Conservation (phyloP, 2,797 vertebrate genomes). For the Podarcis siculus region DNA sequence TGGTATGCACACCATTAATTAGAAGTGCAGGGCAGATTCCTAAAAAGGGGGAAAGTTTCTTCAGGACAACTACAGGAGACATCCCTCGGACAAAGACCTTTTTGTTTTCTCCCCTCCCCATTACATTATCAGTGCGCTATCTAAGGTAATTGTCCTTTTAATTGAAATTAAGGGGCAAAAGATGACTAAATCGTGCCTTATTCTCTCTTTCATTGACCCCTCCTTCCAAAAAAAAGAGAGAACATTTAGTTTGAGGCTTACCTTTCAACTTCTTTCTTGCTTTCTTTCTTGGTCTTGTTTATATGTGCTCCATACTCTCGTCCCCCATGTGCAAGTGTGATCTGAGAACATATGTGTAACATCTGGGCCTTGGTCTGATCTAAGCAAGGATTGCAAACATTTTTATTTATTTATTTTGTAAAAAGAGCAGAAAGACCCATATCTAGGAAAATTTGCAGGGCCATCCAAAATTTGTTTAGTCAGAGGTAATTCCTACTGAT, state of each 20-base stretch:
- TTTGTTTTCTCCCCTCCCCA: slow-evolving; percentile 92
- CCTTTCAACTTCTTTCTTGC: slow-evolving; percentile 82
- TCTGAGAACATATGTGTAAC: slow-evolving; percentile 76
- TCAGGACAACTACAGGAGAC: slow-evolving; percentile 97
- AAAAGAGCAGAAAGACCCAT: neutral
- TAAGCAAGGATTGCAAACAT: neutral
- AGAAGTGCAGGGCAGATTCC: slow-evolving; percentile 99
- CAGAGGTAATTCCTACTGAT: no score
- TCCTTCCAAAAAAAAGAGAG: slow-evolving; percentile 79
- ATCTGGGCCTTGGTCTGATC: slow-evolving; percentile 42
- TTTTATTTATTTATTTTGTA: neutral
- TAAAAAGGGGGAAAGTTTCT: slow-evolving; percentile 91
- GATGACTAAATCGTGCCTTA: slow-evolving; percentile 99
- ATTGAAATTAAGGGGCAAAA: slow-evolving; percentile 99
- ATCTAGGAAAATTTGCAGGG: neutral
- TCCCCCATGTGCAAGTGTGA: slow-evolving; percentile 68
- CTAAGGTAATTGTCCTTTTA: slow-evolving; percentile 99
- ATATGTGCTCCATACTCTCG: slow-evolving; percentile 74
- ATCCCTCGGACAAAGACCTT: slow-evolving; percentile 95
- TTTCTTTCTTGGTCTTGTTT: slow-evolving; percentile 59
- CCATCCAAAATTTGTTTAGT: neutral
- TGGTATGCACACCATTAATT: slow-evolving; percentile 99
- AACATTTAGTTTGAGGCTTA: slow-evolving; percentile 77
- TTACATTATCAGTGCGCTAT: slow-evolving; percentile 97
- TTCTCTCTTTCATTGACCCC: slow-evolving; percentile 69